These are phyloP conservation scores for Gymnodraco acuticeps DNA, from an alignment of 2,797 vertebrate genomes.

Conservation along the genomic window DNA sequence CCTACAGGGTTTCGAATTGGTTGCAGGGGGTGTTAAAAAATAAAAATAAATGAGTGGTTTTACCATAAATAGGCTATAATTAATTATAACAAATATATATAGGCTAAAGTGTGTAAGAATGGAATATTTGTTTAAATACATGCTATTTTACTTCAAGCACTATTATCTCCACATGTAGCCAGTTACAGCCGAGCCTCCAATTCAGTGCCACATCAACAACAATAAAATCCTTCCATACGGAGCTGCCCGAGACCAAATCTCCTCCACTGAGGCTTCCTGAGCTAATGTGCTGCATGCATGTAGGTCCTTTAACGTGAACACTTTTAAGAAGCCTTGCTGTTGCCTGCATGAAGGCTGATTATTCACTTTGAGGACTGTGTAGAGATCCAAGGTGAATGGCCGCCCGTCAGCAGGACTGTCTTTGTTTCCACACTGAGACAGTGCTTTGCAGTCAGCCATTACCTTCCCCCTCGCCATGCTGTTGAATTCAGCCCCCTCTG, in stretches of 20 bases:
- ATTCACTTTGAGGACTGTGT: conserved; percentile 28
- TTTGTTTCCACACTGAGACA: conserved; percentile 84
- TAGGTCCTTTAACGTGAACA: conserved; percentile 16
- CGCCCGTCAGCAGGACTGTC: conserved; percentile 78
- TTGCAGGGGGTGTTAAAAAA: background rate
- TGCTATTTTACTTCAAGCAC: conserved; percentile 41
- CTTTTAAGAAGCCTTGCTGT: conserved; percentile 13
- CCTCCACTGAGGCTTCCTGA: conserved; percentile 21
- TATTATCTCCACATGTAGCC: conserved; percentile 57
- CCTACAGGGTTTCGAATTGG: conserved; percentile 9
- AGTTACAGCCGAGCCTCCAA: conserved; percentile 48
- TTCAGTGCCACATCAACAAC: conserved; percentile 64
- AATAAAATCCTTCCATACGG: conserved; percentile 62
- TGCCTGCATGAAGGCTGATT: conserved; percentile 37
- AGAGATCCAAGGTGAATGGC: conserved; percentile 77
- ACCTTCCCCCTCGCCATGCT: conserved; percentile 77
- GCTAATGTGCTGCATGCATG: conserved; percentile 43
- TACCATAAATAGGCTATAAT: conserved; percentile 22
- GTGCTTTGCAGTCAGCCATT: conserved; percentile 85
- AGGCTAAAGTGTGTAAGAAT: conserved; percentile 1
- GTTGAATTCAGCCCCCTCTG: conserved; percentile 46
- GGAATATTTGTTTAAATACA: conserved; percentile 14
- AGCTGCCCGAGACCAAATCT: conserved; percentile 42
- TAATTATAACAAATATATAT: background rate
- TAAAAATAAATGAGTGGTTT: conserved; percentile 20